Evolutionary conservation across 1,140 invertebrate genomes (phyloP), one percentile per base, ranked within the genome.

Genomic region (Cherax quadricarinatus): DNA sequence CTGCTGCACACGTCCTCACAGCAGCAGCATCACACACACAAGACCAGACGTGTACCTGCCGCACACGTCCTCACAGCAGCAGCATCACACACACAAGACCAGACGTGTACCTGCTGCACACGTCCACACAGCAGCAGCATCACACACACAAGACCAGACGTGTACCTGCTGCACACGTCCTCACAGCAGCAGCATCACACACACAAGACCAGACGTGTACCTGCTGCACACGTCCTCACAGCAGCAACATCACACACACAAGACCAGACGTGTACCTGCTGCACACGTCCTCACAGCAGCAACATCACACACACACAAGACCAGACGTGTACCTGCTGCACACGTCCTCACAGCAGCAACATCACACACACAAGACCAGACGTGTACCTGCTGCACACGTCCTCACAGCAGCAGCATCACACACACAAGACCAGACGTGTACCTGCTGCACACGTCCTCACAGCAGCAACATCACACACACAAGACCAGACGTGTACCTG

Each of bases 91-190:
- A 86, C 84, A 66, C 84, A 86, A 60, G 10, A 60, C 66, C 84
- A 30, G 60, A 86, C 84, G 18, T 62, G 41, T 62, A 30, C 84
- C 66, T 62, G 5, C 4, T 18, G 57, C 30, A 86, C 60, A 41
- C 60, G 51, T n/a, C 24, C 84, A 86, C 84, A 86, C 84, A 66
- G 30, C 30, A 41, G 30, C 30, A 41, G 30, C 30, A 41, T 41
- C 84, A 66, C 84, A 86, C 62, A 86, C 84, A 66, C 84, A 86
- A 60, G 10, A 60, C 66, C 84, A 30, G 60, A 86, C 84, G 18
- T 62, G 41, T 62, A 30, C 84, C 66, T 62, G 5, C 4, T 18
- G 57, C 30, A 86, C 60, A 41, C 60, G 51, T n/a, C 24, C 84
- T 70, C 84, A 86, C 84, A 66, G 30, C 30, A 41, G 30, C 30